phyloP scores from a whole-genome alignment of 1,140 invertebrate genomes.

The Idris sp. region DNA sequence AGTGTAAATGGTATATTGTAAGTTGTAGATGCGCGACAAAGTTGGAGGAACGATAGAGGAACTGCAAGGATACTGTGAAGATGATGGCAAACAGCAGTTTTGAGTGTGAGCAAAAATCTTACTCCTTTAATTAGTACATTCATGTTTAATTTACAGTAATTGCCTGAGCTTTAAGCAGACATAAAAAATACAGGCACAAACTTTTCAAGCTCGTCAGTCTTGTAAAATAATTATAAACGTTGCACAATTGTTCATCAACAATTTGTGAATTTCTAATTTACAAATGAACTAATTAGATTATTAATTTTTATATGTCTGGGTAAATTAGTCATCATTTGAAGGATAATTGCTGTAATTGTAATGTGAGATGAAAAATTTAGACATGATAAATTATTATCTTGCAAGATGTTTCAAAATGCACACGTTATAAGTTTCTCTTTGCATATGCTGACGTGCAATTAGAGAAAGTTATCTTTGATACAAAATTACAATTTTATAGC shows the following conservation, averaged over 20 bases:
- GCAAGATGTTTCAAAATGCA: too few species aligned
- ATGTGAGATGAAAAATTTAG: too few species aligned
- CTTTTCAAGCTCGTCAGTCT: slow-evolving; percentile 28
- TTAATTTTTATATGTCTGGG: too few species aligned
- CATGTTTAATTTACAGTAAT: slow-evolving; percentile 51
- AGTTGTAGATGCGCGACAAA: slow-evolving; percentile 51
- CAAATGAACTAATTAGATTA: too few species aligned
- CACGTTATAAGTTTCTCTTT: too few species aligned
- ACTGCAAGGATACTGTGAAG: slow-evolving; percentile 39
- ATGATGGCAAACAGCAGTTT: slow-evolving; percentile 22
- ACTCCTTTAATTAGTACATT: slow-evolving; percentile 53
- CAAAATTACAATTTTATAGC: too few species aligned
- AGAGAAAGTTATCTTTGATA: too few species aligned
- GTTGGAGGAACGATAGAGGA: slow-evolving; percentile 41
- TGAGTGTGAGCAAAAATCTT: slow-evolving; percentile 46
- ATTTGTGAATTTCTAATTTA: slow-evolving; percentile 10
- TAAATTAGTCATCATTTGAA: too few species aligned
- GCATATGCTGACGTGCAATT: too few species aligned
- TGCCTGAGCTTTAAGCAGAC: slow-evolving; percentile 26
- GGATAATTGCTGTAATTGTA: too few species aligned
- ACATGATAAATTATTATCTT: too few species aligned
- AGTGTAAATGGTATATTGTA: slow-evolving; percentile 61
- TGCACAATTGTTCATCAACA: slow-evolving; percentile 29
- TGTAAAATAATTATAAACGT: slow-evolving; percentile 16
- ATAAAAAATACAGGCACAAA: slow-evolving; percentile 34